Evolutionary conservation across 2,797 vertebrate genomes (phyloP).

Genomic region (Streptopelia turtur): DNA sequence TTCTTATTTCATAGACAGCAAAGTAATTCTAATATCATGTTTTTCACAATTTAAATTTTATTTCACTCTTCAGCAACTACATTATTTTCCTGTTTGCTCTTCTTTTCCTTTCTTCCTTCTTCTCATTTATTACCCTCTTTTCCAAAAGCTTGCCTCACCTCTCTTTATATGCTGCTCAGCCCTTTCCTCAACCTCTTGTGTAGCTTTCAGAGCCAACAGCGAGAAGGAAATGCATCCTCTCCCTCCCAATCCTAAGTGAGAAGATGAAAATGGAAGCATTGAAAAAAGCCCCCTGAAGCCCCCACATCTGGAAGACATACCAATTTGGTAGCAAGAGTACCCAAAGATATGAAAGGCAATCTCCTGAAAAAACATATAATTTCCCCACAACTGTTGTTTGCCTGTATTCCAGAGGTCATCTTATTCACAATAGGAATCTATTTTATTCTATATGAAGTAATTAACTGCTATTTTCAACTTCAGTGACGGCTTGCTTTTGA

Average conservation of each 20-base stretch:
- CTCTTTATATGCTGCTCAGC: not conserved
- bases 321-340: not conserved
- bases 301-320: not conserved
- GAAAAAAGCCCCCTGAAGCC: rapidly evolving
- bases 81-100: not conserved
- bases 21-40: not conserved
- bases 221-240: not conserved
- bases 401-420: not conserved
- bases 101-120: not conserved
- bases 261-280: not conserved
- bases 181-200: not conserved
- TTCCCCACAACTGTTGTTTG: not conserved
- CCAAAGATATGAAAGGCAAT: not conserved
- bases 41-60: not conserved
- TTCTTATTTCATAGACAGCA: not conserved
- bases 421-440: not conserved
- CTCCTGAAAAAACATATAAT: not conserved
- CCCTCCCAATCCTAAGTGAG: rapidly evolving
- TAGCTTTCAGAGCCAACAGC: not conserved
- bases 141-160: not conserved
- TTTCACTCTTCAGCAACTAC: not conserved
- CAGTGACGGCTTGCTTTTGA: constrained; percentile 7
- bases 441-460: not conserved
- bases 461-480: constrained; percentile 4
- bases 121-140: not conserved